Evolutionary conservation across 2,888 invertebrate species (phyloP).

Genomic region (Protula sp.): DNA sequence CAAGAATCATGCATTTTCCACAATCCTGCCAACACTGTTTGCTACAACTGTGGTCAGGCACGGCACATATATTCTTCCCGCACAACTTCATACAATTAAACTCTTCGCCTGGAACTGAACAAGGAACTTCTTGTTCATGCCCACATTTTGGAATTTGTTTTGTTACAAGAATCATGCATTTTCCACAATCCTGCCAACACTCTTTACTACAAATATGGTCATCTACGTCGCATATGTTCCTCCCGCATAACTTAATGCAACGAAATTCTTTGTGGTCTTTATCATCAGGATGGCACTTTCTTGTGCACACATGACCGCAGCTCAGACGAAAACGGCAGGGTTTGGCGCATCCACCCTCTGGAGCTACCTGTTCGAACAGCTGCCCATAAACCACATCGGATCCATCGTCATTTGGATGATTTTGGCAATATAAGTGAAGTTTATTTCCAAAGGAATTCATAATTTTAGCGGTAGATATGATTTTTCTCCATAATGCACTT

Average conservation of each 20-base stretch:
- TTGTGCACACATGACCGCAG: conserved; percentile 64
- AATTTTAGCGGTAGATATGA: conserved; percentile 3
- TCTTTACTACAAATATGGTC: conserved; percentile 28
- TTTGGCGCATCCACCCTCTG: conserved; percentile 59
- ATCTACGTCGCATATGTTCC: conserved; percentile 22
- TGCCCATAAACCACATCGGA: not conserved
- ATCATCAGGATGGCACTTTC: conserved; percentile 63
- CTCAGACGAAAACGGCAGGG: conserved; percentile 57
- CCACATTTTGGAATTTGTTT: conserved; percentile 35
- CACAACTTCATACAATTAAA: too few species aligned
- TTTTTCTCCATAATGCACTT: conserved; percentile 15
- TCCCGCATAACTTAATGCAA: conserved; percentile 29
- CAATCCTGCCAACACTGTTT: too few species aligned
- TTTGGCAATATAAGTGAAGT: conserved; percentile 29
- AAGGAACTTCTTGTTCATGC: conserved; percentile 34
- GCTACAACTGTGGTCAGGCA: too few species aligned
- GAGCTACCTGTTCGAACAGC: conserved; percentile 28
- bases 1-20: too few species aligned
- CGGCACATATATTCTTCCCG: too few species aligned
- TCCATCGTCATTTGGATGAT: conserved; percentile 28
- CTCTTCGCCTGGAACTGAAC: conserved; percentile 22
- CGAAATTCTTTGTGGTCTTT: conserved; percentile 56
- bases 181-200: conserved; percentile 32
- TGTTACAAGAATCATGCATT: conserved; percentile 28
- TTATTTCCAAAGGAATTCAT: conserved; percentile 1